Evolutionary conservation across 2,113 vertebrate genomes (phyloP).

Genomic region (Thryonomys swinderianus): DNA sequence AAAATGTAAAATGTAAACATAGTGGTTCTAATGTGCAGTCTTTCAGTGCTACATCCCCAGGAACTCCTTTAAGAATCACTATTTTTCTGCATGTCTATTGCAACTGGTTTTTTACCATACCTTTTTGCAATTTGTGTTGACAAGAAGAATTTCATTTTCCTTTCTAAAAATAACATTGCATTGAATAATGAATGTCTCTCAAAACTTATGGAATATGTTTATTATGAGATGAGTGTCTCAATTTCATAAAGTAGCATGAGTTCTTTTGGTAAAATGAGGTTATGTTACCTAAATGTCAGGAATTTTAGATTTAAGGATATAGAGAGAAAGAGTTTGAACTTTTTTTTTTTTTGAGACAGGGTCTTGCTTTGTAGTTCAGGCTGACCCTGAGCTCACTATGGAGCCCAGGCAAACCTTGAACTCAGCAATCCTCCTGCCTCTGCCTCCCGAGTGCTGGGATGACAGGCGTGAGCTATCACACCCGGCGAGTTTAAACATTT

Average conservation of each 20-base stretch:
- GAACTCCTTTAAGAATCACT: background rate
- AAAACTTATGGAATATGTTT: background rate
- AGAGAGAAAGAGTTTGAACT: background rate
- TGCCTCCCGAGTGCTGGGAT: too few species aligned
- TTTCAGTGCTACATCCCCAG: background rate
- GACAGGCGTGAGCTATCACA: too few species aligned
- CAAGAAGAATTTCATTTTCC: background rate
- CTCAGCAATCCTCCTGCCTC: too few species aligned
- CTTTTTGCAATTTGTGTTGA: background rate
- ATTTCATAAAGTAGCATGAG: background rate
- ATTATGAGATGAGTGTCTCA: background rate
- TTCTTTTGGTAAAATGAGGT: background rate
- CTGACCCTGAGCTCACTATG: too few species aligned
- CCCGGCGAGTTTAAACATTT: background rate
- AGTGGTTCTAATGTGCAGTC: background rate
- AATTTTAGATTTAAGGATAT: background rate
- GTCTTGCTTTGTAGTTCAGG: too few species aligned
- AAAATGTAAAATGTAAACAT: too few species aligned
- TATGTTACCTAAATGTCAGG: background rate
- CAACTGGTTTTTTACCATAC: background rate
- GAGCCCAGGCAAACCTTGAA: too few species aligned
- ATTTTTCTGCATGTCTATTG: background rate
- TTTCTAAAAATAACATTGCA: constrained; percentile 17
- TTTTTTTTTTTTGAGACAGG: too few species aligned
- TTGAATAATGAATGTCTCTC: background rate